Percentiles rank a stretch among this genome's conserved stretches.
Evolutionary conservation across 23 tunicate species (phyloP).

Genomic region (Styela clava): DNA sequence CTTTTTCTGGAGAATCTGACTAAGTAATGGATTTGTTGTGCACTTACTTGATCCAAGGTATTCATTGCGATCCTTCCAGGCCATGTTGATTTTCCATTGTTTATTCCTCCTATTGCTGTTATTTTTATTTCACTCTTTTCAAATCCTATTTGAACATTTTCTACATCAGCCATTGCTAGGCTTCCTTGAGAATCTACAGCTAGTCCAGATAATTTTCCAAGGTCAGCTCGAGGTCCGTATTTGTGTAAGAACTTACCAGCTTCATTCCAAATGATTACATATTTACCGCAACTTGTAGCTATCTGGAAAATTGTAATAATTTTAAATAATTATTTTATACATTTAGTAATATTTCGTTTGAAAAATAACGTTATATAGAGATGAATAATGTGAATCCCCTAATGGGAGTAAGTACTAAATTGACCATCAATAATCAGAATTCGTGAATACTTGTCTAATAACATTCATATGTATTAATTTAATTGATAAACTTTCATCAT

Average conservation of each 20-base stretch:
- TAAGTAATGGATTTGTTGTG: too few species aligned
- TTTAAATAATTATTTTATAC: not conserved
- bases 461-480: too few species aligned
- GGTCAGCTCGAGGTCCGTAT: slow-evolving; percentile 48
- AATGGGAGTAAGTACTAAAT: too few species aligned
- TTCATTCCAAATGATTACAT: slow-evolving; percentile 48
- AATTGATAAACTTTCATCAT: too few species aligned
- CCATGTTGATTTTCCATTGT: slow-evolving; percentile 59
- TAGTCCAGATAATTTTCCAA: slow-evolving; percentile 61
- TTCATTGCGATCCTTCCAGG: slow-evolving; percentile 61
- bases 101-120: slow-evolving; percentile 24
- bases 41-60: slow-evolving; percentile 44
- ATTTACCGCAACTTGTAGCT: slow-evolving; percentile 55
- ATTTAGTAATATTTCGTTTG: not conserved
- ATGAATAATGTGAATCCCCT: too few species aligned
- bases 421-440: too few species aligned
- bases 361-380: not conserved
- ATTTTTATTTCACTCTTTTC: slow-evolving; percentile 23
- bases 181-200: slow-evolving; percentile 38
- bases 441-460: too few species aligned
- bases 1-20: too few species aligned
- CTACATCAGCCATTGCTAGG: slow-evolving; percentile 43
- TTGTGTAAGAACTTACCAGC: slow-evolving; percentile 45
- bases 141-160: slow-evolving; percentile 38
- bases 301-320: slow-evolving; percentile 32